Evolutionary conservation across 2,888 invertebrate species (phyloP).

Genomic region (Sinotaia quadrata): DNA sequence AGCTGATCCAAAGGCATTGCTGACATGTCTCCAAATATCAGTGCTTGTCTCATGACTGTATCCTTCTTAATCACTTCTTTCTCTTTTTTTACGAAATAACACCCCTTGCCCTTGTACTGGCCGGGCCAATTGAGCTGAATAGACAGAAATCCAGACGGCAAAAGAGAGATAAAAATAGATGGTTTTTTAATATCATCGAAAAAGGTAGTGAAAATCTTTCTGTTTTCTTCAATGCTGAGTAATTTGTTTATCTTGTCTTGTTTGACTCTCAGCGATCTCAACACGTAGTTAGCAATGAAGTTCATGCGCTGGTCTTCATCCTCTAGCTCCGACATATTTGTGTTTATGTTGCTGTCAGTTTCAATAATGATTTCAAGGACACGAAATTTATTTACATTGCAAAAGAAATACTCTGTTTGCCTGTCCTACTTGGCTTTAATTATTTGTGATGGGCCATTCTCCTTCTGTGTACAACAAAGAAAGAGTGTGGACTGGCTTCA

Average conservation of each 20-base stretch:
- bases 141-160: slow-evolving; percentile 75
- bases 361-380: not conserved
- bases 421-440: too few relatives aligned
- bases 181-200: slow-evolving; percentile 67
- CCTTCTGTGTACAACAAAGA: too few relatives aligned
- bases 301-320: slow-evolving; percentile 82
- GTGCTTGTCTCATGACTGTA: slow-evolving; percentile 76
- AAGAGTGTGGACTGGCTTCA: too few relatives aligned
- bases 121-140: slow-evolving; percentile 88
- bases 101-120: slow-evolving; percentile 75
- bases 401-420: too few relatives aligned
- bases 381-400: slow-evolving; percentile 7
- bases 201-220: slow-evolving; percentile 66
- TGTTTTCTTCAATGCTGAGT: slow-evolving; percentile 71
- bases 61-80: slow-evolving; percentile 78
- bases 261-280: slow-evolving; percentile 83
- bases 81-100: slow-evolving; percentile 88
- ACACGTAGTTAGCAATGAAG: slow-evolving; percentile 83
- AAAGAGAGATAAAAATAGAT: slow-evolving; percentile 57
- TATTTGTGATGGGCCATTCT: too few relatives aligned
- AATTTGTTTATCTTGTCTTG: slow-evolving; percentile 94
- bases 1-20: slow-evolving; percentile 91
- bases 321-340: slow-evolving; percentile 64
- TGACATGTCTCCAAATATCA: slow-evolving; percentile 88
- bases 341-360: slow-evolving; percentile 15